Evolutionary conservation across 1,140 invertebrate species (phyloP).

Genomic region (Rhagoletis zephyria): DNA sequence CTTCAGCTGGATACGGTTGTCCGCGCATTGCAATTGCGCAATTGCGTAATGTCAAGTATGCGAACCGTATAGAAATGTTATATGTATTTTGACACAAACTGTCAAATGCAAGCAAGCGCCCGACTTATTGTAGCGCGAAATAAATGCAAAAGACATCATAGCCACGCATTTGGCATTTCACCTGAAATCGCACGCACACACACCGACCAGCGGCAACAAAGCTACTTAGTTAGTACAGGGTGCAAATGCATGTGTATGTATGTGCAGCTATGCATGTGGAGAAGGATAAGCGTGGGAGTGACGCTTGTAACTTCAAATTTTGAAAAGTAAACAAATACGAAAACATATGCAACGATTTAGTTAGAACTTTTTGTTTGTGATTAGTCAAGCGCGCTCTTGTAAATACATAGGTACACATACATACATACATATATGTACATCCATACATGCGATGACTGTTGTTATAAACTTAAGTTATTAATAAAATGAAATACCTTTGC

Average conservation of each 20-base stretch:
- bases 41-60: constrained; percentile 29
- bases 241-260: not conserved
- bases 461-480: too few species aligned
- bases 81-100: constrained; percentile 45
- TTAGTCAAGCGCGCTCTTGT: not conserved
- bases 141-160: constrained; percentile 41
- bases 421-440: not conserved
- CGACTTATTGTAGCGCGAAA: constrained; percentile 45
- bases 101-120: constrained; percentile 39
- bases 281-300: constrained; percentile 8
- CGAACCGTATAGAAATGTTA: not conserved
- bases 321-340: constrained; percentile 47
- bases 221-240: not conserved
- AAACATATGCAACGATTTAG: not conserved
- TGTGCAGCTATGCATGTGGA: not conserved
- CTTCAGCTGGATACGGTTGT: not conserved
- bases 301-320: not conserved
- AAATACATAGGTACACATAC: not conserved
- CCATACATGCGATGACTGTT: too few species aligned
- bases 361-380: not conserved
- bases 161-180: constrained; percentile 15
- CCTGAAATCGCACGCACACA: not conserved
- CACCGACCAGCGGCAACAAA: not conserved
- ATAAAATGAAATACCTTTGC: too few species aligned
- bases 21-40: constrained; percentile 14